Base-by-base conservation (phyloP, 2,797 vertebrate species). In the Halcyon chelicuti region DNA sequence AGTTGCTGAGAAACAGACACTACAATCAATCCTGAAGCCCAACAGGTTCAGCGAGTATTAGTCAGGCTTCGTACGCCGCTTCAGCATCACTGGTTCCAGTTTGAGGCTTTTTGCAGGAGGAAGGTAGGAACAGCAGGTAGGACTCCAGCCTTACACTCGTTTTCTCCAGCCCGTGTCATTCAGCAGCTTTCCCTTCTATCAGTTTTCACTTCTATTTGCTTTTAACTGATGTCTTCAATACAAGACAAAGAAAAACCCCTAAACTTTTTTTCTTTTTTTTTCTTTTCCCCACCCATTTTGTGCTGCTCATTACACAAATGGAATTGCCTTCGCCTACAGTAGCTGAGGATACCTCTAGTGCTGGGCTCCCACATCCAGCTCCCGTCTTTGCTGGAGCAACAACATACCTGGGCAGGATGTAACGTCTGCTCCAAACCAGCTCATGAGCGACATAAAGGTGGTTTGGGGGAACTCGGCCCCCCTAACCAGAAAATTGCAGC, bases 301-400 rank as follows among this genome's bases (percentile, higher is more conserved):
- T 33, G 29, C 49, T n/a, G 13, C 28, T 66, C 23, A 4, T 17
- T 17, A 15, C 19, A 63, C 44, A 47, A 55, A 29, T n/a, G 7
- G 29, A 20, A 13, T 5, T 4, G 33, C 22, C 3, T 2, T 12
- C 22, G 22, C 44, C 44, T 4, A 19, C 1, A 2, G 31, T 2
- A 33, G 23, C 73, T n/a, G 9, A 20, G 62, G 35, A 7, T 15
- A 1, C 7, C 31, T 11, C 54, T 4, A 5, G 47, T 1, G 21
- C 60, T 9, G 26, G 29, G 33, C 37, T 57, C 70, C 8, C 22
- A 1, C 1, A 5, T 2, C 7, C 35, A 31, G 44, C 47, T 71
- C 52, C 66, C 33, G 3, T 13, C 42, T 40, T 26, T 47, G 31
- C 1, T 40, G n/a, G 16, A 31, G 37, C 16, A 46, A 26, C 31